Evolutionary conservation across 2,888 invertebrate species (phyloP).

Genomic region (Elaeidobius kamerunicus): DNA sequence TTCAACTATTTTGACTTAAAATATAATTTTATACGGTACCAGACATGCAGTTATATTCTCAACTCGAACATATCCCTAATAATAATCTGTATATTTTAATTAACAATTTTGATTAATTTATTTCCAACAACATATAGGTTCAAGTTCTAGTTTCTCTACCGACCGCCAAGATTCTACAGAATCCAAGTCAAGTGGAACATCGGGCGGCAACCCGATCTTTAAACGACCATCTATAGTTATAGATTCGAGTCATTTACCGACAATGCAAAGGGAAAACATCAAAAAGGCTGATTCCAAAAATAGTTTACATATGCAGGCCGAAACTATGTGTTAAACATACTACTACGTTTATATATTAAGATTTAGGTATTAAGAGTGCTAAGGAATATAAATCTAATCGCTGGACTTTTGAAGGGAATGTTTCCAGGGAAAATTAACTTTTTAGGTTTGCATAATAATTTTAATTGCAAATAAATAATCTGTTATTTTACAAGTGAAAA

Average conservation of each 20-base stretch:
- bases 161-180: conserved; percentile 46
- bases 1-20: too few species aligned
- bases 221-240: conserved; percentile 47
- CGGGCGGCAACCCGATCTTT: conserved; percentile 34
- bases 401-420: too few species aligned
- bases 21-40: too few species aligned
- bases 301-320: conserved; percentile 50
- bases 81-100: too few species aligned
- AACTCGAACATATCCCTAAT: not conserved
- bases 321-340: conserved; percentile 49
- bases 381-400: too few species aligned
- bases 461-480: too few species aligned
- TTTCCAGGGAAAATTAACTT: too few species aligned
- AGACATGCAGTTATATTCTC: too few species aligned
- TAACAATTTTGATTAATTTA: not conserved
- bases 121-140: conserved; percentile 19
- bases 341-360: too few species aligned
- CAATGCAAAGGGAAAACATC: conserved; percentile 40
- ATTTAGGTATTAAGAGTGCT: too few species aligned
- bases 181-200: conserved; percentile 32
- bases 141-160: conserved; percentile 35
- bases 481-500: too few species aligned
- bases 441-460: too few species aligned
- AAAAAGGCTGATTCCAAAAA: conserved; percentile 46
- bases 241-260: conserved; percentile 49